These are phyloP conservation scores for Platysteira castanea DNA, from an alignment of 2,113 vertebrate genomes.

Conservation along the genomic window DNA sequence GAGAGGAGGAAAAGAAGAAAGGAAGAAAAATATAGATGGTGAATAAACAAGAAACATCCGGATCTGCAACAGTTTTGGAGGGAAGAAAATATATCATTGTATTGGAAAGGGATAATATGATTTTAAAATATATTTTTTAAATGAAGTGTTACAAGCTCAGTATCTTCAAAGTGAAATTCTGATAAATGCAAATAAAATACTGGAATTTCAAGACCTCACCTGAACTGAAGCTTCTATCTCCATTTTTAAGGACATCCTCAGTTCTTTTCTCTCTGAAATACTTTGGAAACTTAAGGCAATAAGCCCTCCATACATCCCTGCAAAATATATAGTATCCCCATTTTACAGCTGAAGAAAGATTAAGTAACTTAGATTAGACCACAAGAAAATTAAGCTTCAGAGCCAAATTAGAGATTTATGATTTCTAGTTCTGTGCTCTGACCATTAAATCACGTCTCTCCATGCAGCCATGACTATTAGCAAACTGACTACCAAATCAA, in stretches of 20 bases:
- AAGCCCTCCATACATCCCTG: neutral
- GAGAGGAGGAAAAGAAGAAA: neutral
- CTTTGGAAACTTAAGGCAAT: neutral
- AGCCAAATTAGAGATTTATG: neutral
- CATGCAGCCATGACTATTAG: neutral
- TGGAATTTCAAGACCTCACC: neutral
- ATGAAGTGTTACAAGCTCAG: neutral
- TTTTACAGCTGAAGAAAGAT: neutral
- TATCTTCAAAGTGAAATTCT: neutral
- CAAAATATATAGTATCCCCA: neutral
- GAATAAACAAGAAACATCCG: neutral
- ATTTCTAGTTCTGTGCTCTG: neutral
- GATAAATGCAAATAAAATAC: neutral
- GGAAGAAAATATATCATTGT: neutral
- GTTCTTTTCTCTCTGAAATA: neutral
- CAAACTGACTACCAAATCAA: slow-evolving; percentile 1
- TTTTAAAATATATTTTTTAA: neutral
- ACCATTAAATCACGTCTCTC: neutral
- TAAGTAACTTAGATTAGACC: neutral
- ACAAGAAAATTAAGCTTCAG: neutral
- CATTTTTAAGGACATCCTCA: neutral
- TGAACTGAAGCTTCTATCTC: neutral
- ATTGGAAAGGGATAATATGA: neutral
- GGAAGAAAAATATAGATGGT: rapidly evolving
- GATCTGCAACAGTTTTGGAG: neutral